phyloP scores from a whole-genome alignment of 1,140 invertebrate species.

The Wasmannia auropunctata region DNA sequence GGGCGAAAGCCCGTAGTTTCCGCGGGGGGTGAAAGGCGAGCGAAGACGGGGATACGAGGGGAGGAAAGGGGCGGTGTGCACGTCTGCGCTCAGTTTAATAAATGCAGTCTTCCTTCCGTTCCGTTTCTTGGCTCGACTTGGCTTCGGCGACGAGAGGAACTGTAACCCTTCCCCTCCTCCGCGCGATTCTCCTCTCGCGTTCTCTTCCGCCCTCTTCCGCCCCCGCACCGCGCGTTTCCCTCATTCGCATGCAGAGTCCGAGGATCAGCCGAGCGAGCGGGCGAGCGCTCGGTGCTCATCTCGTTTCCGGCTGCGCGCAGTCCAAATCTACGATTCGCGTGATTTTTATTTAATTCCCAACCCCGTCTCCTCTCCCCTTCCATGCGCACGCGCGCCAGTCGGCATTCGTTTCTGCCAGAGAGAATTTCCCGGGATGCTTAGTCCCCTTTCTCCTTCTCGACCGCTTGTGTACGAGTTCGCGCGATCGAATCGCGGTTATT shows the following conservation, averaged over 20 bases:
- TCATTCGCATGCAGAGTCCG: constrained; percentile 78
- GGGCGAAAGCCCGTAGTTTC: constrained; percentile 23
- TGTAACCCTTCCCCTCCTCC: constrained; percentile 33
- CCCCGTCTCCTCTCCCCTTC: background rate
- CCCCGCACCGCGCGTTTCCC: constrained; percentile 23
- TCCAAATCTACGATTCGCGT: constrained; percentile 76
- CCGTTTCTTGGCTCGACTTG: constrained; percentile 78
- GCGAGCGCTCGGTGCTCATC: constrained; percentile 63
- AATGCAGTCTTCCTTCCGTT: constrained; percentile 80
- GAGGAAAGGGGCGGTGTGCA: constrained; percentile 45
- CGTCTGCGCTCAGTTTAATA: constrained; percentile 80
- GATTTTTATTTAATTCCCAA: constrained; percentile 79
- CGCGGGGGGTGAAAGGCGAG: constrained; percentile 24
- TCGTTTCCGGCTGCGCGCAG: constrained; percentile 66
- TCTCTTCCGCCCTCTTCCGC: background rate
- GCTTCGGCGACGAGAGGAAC: constrained; percentile 65
- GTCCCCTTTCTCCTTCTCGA: background rate
- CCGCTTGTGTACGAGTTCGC: background rate
- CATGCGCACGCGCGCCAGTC: background rate
- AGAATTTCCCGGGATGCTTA: constrained; percentile 6
- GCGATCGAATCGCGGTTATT: background rate
- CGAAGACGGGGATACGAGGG: background rate
- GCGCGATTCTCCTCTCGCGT: constrained; percentile 21
- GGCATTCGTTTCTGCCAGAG: background rate
- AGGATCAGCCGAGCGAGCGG: constrained; percentile 54